These are phyloP conservation scores for Xiphophorus couchianus DNA, from an alignment of 2,113 vertebrate species.

Conservation along the genomic window DNA sequence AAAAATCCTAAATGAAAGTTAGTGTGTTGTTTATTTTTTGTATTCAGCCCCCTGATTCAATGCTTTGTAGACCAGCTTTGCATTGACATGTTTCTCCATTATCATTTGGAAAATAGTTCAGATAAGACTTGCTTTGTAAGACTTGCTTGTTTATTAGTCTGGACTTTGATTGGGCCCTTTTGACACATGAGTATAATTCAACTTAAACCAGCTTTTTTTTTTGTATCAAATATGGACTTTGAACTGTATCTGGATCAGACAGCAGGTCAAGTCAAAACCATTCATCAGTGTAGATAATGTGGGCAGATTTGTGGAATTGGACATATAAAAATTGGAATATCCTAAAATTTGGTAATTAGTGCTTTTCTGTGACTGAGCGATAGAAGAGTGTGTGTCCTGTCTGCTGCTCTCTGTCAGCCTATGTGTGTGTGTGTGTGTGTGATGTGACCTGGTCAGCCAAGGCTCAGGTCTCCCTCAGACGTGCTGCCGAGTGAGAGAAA, in stretches of 20 bases:
- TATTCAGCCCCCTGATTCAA: not conserved
- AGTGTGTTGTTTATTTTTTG: too few relatives aligned
- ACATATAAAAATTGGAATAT: too few relatives aligned
- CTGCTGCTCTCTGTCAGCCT: not conserved
- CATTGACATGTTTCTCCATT: not conserved
- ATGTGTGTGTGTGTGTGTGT: not conserved
- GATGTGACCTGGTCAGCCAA: not conserved
- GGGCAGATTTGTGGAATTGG: not conserved
- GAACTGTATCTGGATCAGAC: too few relatives aligned
- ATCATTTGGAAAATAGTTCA: not conserved
- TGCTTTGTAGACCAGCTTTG: not conserved
- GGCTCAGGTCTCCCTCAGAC: not conserved
- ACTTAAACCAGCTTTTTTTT: not conserved
- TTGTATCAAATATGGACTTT: not conserved
- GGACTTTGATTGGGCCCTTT: not conserved
- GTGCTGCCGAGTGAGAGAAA: not conserved
- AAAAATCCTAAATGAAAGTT: too few relatives aligned
- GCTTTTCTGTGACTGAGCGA: not conserved
- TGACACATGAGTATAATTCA: not conserved
- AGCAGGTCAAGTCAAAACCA: too few relatives aligned
- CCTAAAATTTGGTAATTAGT: too few relatives aligned
- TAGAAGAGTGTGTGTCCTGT: not conserved
- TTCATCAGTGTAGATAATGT: not conserved
- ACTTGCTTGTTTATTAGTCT: not conserved
- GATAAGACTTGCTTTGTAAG: not conserved